Evolutionary conservation across 1,140 invertebrate species (phyloP), one percentile per base, ranked within the genome.

Genomic region (Wiebesia pumilae): DNA sequence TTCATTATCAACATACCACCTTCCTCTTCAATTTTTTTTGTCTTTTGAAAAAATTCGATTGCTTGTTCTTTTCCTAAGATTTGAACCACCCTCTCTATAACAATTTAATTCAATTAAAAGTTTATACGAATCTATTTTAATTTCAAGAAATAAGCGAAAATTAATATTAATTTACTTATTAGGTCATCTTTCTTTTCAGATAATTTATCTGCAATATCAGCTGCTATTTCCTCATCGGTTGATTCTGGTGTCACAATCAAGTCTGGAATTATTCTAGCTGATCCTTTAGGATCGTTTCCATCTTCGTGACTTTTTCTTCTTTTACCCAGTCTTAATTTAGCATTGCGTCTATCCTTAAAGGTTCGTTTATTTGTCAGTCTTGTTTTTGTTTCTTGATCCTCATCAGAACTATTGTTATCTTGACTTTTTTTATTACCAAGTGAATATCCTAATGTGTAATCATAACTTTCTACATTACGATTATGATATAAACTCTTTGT

Each of bases 1-100:
- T 97, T 97, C 96, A 96, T 95, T 84, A 97, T 96, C 90, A 97
- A 94, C 96, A 98, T 96, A 40, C 97, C 97, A 69, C 97, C 97
- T 90, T 96, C 95, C 86, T 95, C 95, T 94, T 98, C 97, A 84
- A 97, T 95, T 90, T 95, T 95, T 91, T 96, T 96, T 62, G 97
- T 97, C 93, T 97, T 95, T 90, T 96, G 95, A 88, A 96, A 97
- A 83, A 98, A 93, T 89, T 97, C 94, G 81, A 98, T 95, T 14
- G 97, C 95, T 91, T 96, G 96, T 88, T 96, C 94, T 89, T 95
- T 96, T 47, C 97, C 97, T 84, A 97, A 90, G 51, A 95, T 94
- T 91, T 96, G 93, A 33, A 98, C 95, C 87, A 97, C 95, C 89
- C 95, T 95, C 88, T 94, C 97, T 97, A 91, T 80, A 95, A 90